Evolutionary conservation across 2,797 vertebrate genomes (phyloP).

Genomic region (Brachymystax lenok): DNA sequence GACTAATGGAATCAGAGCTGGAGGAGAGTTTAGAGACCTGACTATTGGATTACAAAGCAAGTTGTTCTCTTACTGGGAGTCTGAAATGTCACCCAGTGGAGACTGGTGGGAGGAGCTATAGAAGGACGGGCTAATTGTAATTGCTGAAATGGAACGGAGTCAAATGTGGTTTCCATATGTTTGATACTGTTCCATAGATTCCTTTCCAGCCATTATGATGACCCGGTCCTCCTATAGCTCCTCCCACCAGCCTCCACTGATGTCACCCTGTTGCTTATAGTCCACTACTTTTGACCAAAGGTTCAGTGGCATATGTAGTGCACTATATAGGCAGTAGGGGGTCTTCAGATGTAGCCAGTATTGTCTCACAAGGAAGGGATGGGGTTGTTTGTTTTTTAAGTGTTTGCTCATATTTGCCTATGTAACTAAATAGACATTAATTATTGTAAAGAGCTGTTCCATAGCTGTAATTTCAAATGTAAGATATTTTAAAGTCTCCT

Average conservation of each 20-base stretch:
- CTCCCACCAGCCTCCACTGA: too few relatives aligned
- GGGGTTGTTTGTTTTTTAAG: slow-evolving; percentile 63
- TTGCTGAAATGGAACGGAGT: too few relatives aligned
- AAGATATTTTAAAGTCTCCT: slow-evolving; percentile 89
- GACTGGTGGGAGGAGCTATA: too few relatives aligned
- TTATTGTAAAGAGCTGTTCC: slow-evolving; percentile 90
- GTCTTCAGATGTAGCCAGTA: slow-evolving; percentile 17
- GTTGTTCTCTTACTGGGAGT: slow-evolving; percentile 58
- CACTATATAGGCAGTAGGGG: background rate
- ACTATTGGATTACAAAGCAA: slow-evolving; percentile 27
- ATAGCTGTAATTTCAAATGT: slow-evolving; percentile 87
- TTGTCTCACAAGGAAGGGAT: slow-evolving; percentile 65
- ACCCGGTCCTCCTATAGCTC: too few relatives aligned
- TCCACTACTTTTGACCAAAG: slow-evolving; percentile 2
- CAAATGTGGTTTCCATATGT: too few relatives aligned
- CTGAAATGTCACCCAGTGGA: background rate
- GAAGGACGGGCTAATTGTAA: too few relatives aligned
- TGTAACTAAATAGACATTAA: slow-evolving; percentile 84
- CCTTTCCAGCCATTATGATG: too few relatives aligned
- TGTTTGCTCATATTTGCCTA: slow-evolving; percentile 86
- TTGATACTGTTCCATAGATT: too few relatives aligned
- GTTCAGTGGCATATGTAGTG: background rate
- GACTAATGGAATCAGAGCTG: slow-evolving; percentile 47
- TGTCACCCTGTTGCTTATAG: background rate
- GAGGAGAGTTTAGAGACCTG: too few relatives aligned